phyloP scores from a whole-genome alignment of 2,797 vertebrate genomes.

The Platyrinchus mystaceus region DNA sequence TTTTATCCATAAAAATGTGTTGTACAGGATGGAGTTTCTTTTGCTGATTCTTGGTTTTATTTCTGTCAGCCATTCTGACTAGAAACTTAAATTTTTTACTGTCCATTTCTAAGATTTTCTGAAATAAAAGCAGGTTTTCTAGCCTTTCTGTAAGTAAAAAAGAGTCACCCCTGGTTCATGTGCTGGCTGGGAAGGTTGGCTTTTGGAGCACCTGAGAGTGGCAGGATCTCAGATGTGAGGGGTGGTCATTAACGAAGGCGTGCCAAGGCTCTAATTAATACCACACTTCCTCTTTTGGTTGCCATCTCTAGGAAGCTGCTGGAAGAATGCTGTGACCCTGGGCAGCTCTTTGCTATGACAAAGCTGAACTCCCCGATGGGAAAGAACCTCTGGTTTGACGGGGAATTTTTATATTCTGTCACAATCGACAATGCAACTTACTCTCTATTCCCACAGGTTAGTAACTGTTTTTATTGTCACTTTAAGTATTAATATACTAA shows the following conservation, averaged over 20 bases:
- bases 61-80: neutral
- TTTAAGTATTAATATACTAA: neutral
- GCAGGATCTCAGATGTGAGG: neutral
- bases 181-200: neutral
- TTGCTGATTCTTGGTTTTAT: neutral
- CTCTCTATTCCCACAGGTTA: constrained; percentile 88
- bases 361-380: constrained; percentile 91
- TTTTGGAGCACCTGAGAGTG: neutral
- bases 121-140: neutral
- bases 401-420: constrained; percentile 91
- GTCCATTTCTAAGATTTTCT: neutral
- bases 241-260: accelerated
- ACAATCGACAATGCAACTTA: constrained; percentile 91
- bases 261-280: neutral
- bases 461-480: constrained; percentile 7
- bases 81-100: neutral
- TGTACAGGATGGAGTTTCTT: neutral
- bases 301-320: constrained; percentile 83
- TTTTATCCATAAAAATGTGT: neutral
- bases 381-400: constrained; percentile 94
- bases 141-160: neutral
- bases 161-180: neutral
- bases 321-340: constrained; percentile 88
- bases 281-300: neutral
- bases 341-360: constrained; percentile 89